Conservation (phyloP, 2,113 vertebrate species). For the Phaethornis superciliosus region DNA sequence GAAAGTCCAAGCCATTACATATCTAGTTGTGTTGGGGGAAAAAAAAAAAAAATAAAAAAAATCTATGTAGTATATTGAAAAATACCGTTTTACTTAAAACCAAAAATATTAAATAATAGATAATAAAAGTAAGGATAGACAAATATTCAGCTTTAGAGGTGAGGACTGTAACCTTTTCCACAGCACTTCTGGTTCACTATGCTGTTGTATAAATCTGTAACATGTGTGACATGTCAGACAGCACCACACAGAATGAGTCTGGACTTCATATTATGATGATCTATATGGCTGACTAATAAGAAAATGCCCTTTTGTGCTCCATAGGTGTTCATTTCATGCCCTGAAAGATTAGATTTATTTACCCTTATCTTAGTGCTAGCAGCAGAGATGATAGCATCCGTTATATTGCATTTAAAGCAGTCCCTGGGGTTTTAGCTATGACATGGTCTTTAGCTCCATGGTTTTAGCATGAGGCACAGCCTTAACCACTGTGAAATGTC, state of each 20-base stretch:
- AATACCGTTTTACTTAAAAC: background rate
- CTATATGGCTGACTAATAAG: background rate
- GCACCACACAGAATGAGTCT: background rate
- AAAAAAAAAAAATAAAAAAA: background rate
- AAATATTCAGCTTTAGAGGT: background rate
- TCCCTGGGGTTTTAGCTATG: background rate
- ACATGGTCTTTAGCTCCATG: background rate
- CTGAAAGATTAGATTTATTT: background rate
- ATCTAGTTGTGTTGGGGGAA: background rate
- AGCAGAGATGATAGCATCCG: background rate
- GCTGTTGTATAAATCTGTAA: background rate
- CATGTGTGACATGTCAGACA: rapidly evolving
- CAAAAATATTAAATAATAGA: too few relatives aligned
- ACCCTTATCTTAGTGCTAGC: background rate
- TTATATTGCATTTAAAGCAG: background rate
- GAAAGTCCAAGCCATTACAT: background rate
- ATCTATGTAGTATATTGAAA: background rate
- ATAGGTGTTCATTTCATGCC: background rate
- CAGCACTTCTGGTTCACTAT: background rate
- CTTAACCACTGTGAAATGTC: background rate
- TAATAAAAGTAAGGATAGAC: background rate
- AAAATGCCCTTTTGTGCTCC: background rate
- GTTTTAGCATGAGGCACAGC: background rate
- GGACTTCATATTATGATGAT: background rate
- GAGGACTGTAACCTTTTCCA: background rate